Conservation (phyloP, 2,797 vertebrate species). For the Parauchenoglanis punctatus region DNA sequence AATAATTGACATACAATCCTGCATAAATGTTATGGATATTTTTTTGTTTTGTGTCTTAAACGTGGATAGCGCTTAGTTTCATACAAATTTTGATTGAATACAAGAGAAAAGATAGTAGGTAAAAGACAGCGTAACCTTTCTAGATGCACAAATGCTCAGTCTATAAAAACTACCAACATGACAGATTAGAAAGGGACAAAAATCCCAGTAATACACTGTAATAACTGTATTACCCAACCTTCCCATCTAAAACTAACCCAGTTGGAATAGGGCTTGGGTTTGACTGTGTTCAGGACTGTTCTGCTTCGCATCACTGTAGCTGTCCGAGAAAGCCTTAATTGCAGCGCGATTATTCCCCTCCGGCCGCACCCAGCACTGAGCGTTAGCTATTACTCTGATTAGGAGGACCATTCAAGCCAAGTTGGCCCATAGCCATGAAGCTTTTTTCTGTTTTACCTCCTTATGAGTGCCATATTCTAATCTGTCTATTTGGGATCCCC, state of each 20-base stretch:
- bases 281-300: slow-evolving; percentile 2
- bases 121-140: background rate
- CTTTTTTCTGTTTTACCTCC: slow-evolving; percentile 12
- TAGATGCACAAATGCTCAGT: background rate
- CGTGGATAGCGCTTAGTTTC: no score
- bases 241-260: background rate
- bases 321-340: slow-evolving; percentile 31
- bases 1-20: no score
- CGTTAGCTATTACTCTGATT: slow-evolving; percentile 44
- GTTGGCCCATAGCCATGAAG: slow-evolving; percentile 16
- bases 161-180: background rate
- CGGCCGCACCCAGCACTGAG: slow-evolving; percentile 20
- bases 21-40: background rate
- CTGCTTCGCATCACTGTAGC: slow-evolving; percentile 26
- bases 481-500: background rate
- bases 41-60: background rate
- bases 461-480: slow-evolving; percentile 1
- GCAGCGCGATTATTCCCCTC: slow-evolving; percentile 24
- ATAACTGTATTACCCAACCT: background rate
- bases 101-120: background rate
- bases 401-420: slow-evolving; percentile 24
- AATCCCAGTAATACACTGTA: background rate
- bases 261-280: background rate
- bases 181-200: background rate
- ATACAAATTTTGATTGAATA: no score